Conservation (phyloP, 2,797 vertebrate species). For the Malacoraja senta region DNA sequence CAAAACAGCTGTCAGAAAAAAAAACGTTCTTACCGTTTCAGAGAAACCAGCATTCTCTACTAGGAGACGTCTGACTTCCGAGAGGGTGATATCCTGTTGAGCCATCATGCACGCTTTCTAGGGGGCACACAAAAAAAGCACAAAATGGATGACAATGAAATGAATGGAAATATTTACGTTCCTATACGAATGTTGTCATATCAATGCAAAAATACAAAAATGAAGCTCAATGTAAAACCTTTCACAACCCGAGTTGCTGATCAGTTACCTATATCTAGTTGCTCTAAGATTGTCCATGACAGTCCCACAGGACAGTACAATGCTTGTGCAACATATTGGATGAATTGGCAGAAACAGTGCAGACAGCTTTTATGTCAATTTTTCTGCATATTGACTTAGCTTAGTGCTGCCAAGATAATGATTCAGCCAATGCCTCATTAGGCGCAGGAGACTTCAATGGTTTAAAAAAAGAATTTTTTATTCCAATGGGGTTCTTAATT, state of each 20-base stretch:
- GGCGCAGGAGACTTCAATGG: no score
- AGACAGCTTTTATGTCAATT: no score
- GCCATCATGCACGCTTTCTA: background rate
- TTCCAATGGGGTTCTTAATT: no score
- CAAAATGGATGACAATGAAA: background rate
- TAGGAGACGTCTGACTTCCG: background rate
- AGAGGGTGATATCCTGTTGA: background rate
- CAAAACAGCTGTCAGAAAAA: no score
- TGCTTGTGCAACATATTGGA: no score
- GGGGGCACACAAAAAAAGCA: background rate
- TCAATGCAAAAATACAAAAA: no score
- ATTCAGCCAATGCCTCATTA: no score
- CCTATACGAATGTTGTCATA: background rate
- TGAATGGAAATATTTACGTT: background rate
- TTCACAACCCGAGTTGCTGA: background rate
- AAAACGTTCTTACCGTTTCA: background rate
- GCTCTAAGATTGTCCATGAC: background rate
- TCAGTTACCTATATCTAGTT: background rate
- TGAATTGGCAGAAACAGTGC: no score
- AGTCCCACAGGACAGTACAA: background rate
- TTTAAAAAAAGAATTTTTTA: no score
- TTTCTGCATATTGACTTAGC: no score
- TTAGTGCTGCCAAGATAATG: no score
- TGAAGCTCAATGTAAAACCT: background rate
- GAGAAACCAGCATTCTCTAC: background rate